Conservation (phyloP, 2,888 invertebrate genomes). For the Hyposoter didymator region DNA sequence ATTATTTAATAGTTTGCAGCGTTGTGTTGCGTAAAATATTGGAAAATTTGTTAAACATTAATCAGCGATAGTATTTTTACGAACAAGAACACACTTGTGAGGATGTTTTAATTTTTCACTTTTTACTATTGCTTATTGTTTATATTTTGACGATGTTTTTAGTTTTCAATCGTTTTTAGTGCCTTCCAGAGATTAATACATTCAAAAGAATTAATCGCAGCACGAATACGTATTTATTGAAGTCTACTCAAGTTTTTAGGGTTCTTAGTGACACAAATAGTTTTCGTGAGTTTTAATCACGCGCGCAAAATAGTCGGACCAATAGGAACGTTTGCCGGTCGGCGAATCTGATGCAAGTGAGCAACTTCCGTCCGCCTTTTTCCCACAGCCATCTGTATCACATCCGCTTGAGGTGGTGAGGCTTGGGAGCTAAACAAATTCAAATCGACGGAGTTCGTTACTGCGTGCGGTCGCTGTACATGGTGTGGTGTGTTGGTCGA, state of each 20-base stretch:
- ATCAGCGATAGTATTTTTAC: not conserved
- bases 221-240: not conserved
- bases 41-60: not conserved
- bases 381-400: conserved; percentile 58
- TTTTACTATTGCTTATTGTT: not conserved
- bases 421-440: conserved; percentile 76
- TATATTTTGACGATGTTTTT: not conserved
- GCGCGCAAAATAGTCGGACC: conserved; percentile 13
- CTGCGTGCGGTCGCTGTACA: conserved; percentile 63
- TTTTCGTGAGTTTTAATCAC: conserved; percentile 35
- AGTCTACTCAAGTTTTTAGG: not conserved
- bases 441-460: conserved; percentile 79
- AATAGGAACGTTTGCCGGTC: not conserved
- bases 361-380: conserved; percentile 58
- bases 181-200: too few species aligned
- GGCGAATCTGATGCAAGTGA: conserved; percentile 23
- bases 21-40: not conserved
- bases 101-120: not conserved
- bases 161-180: too few species aligned
- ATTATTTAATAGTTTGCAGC: too few species aligned
- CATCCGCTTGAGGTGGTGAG: conserved; percentile 37
- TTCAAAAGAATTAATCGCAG: too few species aligned
- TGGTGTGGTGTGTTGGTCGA: conserved; percentile 66
- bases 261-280: not conserved
- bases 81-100: not conserved